These are phyloP conservation scores for Melanotaenia pygmaea DNA, from an alignment of 2,797 vertebrate species.

Conservation along the genomic window DNA sequence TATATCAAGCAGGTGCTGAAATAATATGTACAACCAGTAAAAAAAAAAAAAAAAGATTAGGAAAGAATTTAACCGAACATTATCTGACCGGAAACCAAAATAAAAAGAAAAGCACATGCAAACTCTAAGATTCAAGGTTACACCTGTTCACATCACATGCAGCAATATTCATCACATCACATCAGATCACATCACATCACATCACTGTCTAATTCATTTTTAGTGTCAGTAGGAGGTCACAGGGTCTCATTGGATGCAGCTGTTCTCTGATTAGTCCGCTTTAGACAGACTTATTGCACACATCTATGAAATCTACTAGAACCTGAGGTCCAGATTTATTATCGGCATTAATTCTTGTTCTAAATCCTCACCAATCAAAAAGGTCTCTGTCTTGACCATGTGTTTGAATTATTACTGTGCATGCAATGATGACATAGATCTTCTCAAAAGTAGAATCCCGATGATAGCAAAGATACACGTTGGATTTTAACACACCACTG, in stretches of 20 bases:
- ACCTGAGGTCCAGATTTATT: slow-evolving; percentile 66
- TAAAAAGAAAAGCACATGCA: background rate
- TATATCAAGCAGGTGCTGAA: no score
- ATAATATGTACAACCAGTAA: no score
- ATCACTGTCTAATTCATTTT: slow-evolving; percentile 12
- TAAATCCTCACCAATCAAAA: slow-evolving; percentile 72
- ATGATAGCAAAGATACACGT: slow-evolving; percentile 15
- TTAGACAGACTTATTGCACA: slow-evolving; percentile 44
- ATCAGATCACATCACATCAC: background rate
- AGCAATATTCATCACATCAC: background rate
- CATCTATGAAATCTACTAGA: slow-evolving; percentile 57
- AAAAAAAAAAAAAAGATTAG: no score
- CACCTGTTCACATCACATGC: background rate
- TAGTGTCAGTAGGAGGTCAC: slow-evolving; percentile 11
- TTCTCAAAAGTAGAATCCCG: slow-evolving; percentile 21
- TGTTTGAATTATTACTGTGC: slow-evolving; percentile 51
- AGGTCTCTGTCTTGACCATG: slow-evolving; percentile 42
- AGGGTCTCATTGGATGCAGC: slow-evolving; percentile 18
- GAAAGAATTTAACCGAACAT: no score
- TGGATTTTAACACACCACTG: background rate
- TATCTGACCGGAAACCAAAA: no score
- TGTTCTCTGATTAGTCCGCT: slow-evolving; percentile 54
- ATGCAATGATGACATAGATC: slow-evolving; percentile 38
- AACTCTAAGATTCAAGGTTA: slow-evolving; percentile 2
- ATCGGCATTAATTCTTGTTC: slow-evolving; percentile 61